Evolutionary conservation across 2,888 invertebrate genomes (phyloP), one percentile per base, ranked within the genome.

Genomic region (Nemurella pictetii): DNA sequence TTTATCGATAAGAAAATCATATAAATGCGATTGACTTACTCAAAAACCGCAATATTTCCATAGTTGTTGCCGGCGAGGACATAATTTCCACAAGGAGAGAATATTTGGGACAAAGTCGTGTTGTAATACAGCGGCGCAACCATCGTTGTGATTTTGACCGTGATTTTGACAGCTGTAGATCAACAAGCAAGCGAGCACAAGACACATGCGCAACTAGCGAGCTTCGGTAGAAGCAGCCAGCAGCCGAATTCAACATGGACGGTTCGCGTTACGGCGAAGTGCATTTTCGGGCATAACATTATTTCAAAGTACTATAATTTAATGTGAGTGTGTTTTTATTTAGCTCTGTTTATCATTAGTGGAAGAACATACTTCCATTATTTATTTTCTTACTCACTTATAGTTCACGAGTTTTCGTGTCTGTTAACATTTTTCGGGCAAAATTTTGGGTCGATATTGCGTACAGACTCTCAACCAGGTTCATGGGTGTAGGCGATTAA

Each of bases 61-160:
- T 95, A 97, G 88, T 95, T 95, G 90, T 96, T 97, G 26, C 96
- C 96, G 87, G 95, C 95, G 85, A 95, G 92, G 84, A 98, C 92
- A 90, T 94, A 96, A 89, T 95, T 94, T 5, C 97, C 96, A 89
- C 96, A 96, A 0, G 95, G 94, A 0, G 97, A 97, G 90, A 96
- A 95, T 0, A 95, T 92, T 91, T 97, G 97, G 32, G 95, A 94
- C 86, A 96, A 92, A 80, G 97, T 93, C 72, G 96, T 96, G 87
- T 96, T 97, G 88, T 97, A 97, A 87, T 94, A 78, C 20, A 78
- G n/a, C 78, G 78, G 29, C 0, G 26, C 78, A n/a, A 78, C 30
- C 30, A 30, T 30, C 78, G 28, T 77, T 77, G 26, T 77, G 77
- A 77, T 12, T 25, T 77, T 77, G 77, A 28, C 77, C 7, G 77